A percentile compares a stretch with the other conserved stretches of the same genome.
Conservation (phyloP, 2,113 vertebrate species). For the Oncorhynchus gorbuscha region DNA sequence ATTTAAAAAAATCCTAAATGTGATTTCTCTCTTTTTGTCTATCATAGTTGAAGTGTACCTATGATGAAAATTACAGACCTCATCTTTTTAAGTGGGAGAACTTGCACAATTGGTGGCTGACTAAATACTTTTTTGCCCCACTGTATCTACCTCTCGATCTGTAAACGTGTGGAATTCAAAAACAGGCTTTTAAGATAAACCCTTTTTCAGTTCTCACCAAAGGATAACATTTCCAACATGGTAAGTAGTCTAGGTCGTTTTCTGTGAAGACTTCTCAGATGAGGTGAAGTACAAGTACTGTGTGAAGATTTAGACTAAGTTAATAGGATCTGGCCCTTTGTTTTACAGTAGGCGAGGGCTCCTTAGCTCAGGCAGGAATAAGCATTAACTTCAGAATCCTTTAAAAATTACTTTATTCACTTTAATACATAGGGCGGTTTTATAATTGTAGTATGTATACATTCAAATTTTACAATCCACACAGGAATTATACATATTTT, state of each 20-base stretch:
- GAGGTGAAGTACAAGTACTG: neutral
- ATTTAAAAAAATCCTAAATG: no score
- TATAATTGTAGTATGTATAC: slow-evolving; percentile 56
- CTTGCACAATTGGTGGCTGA: no score
- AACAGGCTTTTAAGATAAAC: slow-evolving; percentile 36
- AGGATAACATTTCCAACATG: slow-evolving; percentile 68
- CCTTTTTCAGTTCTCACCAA: slow-evolving; percentile 50
- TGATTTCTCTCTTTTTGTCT: no score
- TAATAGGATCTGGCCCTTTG: neutral
- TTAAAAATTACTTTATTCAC: slow-evolving; percentile 58
- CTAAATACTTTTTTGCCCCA: no score
- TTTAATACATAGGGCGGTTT: slow-evolving; percentile 59
- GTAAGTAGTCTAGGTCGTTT: slow-evolving; percentile 28
- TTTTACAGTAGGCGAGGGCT: slow-evolving; percentile 7
- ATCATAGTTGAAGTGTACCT: no score
- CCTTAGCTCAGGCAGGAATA: slow-evolving; percentile 2
- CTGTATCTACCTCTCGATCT: slow-evolving; percentile 34
- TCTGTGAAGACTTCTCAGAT: neutral
- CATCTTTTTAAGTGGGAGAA: no score
- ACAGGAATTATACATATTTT: slow-evolving; percentile 41
- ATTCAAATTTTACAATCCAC: slow-evolving; percentile 63
- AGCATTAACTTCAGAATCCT: neutral
- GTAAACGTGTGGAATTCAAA: slow-evolving; percentile 56
- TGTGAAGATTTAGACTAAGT: slow-evolving; percentile 2
- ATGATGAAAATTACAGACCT: no score